A percentile compares a stretch with the other conserved stretches of the same genome.
phyloP scores from a whole-genome alignment of 2,113 vertebrate genomes.

The Psammodynastes pulverulentus region DNA sequence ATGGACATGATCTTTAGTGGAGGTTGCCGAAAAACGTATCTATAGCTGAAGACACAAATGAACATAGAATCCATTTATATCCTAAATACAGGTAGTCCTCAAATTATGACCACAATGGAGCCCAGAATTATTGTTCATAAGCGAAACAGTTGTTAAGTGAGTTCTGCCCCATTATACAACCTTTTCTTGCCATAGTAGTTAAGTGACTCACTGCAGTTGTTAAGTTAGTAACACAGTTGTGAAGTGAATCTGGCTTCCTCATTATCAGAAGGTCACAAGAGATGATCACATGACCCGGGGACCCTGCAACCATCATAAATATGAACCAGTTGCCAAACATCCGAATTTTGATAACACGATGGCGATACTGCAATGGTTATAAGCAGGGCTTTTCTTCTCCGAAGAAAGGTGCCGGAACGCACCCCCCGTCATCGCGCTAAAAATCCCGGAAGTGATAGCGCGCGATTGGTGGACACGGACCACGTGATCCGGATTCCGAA shows the following conservation, averaged over 20 bases:
- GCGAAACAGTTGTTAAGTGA: not conserved
- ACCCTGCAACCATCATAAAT: not conserved
- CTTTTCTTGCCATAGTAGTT: not conserved
- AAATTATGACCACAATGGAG: not conserved
- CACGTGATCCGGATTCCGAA: too few species aligned
- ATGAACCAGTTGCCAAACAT: not conserved
- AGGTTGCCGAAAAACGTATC: not conserved
- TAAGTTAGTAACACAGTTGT: not conserved
- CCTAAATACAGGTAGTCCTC: not conserved
- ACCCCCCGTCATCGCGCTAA: too few species aligned
- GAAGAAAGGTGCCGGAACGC: too few species aligned
- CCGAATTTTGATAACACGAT: not conserved
- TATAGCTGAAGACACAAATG: not conserved
- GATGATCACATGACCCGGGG: not conserved
- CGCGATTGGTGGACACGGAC: too few species aligned
- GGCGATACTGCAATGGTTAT: not conserved
- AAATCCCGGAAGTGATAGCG: too few species aligned
- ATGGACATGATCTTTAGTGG: not conserved
- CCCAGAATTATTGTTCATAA: not conserved
- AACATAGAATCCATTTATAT: not conserved
- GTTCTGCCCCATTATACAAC: not conserved
- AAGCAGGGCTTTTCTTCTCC: too few species aligned
- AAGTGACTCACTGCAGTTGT: not conserved
- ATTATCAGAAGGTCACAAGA: not conserved
- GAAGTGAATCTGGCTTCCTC: not conserved